Evolutionary conservation across 2,888 invertebrate genomes (phyloP).

Genomic region (Apantesis nais): DNA sequence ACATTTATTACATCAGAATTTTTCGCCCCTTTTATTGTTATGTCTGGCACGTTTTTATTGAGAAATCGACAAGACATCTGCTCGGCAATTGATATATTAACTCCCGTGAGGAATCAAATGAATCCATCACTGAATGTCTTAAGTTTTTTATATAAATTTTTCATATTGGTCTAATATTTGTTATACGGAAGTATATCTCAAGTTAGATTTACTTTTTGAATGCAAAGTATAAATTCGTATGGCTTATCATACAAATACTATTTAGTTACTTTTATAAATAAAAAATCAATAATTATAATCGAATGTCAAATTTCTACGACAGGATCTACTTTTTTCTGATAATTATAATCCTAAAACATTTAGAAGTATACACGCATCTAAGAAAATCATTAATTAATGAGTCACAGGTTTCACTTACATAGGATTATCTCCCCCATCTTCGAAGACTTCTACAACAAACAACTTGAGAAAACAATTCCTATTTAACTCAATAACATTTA

Average conservation of each 20-base stretch:
- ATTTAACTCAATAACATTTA: too few relatives aligned
- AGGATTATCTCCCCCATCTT: too few relatives aligned
- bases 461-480: too few relatives aligned
- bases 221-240: too few relatives aligned
- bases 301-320: background rate
- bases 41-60: conserved; percentile 5
- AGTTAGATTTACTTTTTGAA: too few relatives aligned
- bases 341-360: background rate
- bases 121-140: background rate
- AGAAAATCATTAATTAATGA: background rate
- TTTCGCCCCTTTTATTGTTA: conserved; percentile 5
- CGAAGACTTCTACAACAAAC: too few relatives aligned
- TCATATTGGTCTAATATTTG: background rate
- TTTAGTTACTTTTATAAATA: background rate
- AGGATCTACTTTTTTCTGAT: background rate
- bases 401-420: background rate
- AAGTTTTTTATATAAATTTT: background rate
- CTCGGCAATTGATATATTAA: conserved; percentile 12
- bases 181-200: too few relatives aligned
- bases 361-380: background rate
- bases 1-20: conserved; percentile 1
- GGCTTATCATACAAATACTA: background rate
- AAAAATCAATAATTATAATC: too few relatives aligned
- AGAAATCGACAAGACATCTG: conserved; percentile 11
- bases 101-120: conserved; percentile 2